phyloP scores from a whole-genome alignment of 2,797 vertebrate species.

The Ispidina lecontei region DNA sequence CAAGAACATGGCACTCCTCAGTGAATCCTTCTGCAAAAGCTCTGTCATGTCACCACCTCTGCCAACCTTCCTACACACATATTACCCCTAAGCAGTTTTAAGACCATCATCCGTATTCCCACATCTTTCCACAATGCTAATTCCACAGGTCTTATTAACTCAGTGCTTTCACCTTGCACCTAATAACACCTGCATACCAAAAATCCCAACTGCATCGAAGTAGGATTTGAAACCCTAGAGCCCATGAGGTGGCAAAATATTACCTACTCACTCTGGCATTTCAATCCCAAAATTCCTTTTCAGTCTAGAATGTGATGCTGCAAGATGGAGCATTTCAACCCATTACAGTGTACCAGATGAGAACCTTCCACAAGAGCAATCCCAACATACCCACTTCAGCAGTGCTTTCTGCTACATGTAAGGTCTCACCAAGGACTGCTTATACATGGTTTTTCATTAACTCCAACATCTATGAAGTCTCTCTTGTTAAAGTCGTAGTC shows the following conservation, averaged over 20 bases:
- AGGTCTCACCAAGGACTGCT: neutral
- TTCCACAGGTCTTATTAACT: neutral
- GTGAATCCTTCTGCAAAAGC: neutral
- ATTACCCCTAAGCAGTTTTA: neutral
- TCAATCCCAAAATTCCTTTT: neutral
- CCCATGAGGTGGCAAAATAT: neutral
- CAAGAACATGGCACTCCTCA: neutral
- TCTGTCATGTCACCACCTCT: neutral
- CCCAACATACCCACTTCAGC: neutral
- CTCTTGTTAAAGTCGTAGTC: neutral
- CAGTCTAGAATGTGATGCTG: neutral
- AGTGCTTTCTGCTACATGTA: neutral
- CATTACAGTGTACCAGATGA: rapidly evolving
- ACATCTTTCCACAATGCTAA: neutral
- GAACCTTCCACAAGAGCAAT: neutral
- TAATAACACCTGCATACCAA: neutral
- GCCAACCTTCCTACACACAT: rapidly evolving
- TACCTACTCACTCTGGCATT: neutral
- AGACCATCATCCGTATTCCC: neutral
- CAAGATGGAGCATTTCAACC: neutral
- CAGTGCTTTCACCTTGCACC: neutral
- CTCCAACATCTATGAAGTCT: neutral
- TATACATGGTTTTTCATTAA: rapidly evolving
- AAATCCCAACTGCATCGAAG: neutral
- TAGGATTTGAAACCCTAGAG: neutral